Percentiles rank a stretch among this genome's conserved stretches.
Evolutionary conservation across 1,140 invertebrate genomes (phyloP).

Genomic region (Colletes latitarsis): DNA sequence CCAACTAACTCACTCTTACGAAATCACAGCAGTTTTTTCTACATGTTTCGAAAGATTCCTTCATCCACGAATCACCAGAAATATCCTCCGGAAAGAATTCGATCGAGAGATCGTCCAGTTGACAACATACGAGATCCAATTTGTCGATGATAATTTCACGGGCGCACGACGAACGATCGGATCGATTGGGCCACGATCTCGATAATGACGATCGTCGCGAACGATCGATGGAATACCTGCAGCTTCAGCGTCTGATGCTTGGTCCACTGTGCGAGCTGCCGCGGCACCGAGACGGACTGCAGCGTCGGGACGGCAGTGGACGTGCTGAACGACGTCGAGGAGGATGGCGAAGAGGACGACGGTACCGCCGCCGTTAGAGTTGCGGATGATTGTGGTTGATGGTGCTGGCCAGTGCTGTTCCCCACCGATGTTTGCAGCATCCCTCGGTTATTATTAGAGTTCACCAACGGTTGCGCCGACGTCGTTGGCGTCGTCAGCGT

Average conservation of each 20-base stretch:
- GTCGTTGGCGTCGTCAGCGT: conserved; percentile 58
- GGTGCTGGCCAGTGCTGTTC: conserved; percentile 62
- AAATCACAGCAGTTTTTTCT: conserved; percentile 53
- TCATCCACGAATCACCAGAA: conserved; percentile 11
- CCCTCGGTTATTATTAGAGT: conserved; percentile 78
- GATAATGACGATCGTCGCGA: background rate
- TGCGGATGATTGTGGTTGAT: conserved; percentile 63
- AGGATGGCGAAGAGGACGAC: conserved; percentile 55
- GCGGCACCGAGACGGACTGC: conserved; percentile 72
- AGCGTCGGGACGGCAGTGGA: conserved; percentile 67
- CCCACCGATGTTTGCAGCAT: conserved; percentile 71
- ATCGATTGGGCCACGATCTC: background rate
- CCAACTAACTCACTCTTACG: conserved; percentile 47
- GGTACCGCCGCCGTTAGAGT: conserved; percentile 56
- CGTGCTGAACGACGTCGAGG: conserved; percentile 67
- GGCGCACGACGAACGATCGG: background rate
- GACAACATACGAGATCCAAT: background rate
- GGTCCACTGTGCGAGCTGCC: conserved; percentile 78
- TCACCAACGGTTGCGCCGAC: conserved; percentile 68
- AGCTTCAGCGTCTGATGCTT: conserved; percentile 77
- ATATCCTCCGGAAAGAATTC: conserved; percentile 25
- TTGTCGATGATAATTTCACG: background rate
- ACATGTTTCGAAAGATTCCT: conserved; percentile 17
- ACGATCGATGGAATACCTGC: conserved; percentile 68
- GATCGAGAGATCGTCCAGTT: background rate